Base-by-base conservation (phyloP, 2,888 invertebrate genomes). In the Calliopum simillimum region DNA sequence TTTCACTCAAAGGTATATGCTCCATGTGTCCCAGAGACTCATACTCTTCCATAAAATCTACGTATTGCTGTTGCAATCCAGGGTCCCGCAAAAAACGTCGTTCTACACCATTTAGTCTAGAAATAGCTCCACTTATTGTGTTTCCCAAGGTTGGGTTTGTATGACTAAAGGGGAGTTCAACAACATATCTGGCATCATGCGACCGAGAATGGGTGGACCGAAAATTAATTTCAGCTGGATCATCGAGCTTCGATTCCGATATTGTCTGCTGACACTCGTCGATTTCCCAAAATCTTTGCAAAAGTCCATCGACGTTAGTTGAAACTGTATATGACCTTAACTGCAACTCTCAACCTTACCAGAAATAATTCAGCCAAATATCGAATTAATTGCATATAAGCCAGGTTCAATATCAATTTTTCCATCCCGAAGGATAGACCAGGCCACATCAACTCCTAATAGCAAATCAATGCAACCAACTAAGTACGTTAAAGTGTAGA, bases 41-140 rank as follows among this genome's bases (percentile, higher is more conserved):
- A 62, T 74, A 71, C 43, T 71, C 71, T 0, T 68, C 56, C 59
- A 75, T 58, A 47, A 75, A 72, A 2, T 62, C 21, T 19, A 44
- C 47, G 49, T 72, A 72, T 41, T 62, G 51, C 13, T 41, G 12
- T 23, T 21, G 21, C 3, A 71, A 25, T 12, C 69, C 13, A n/a
- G 56, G 6, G 21, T 69, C 46, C 2, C 12, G 46, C 46, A 43
- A 41, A 56, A 73, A 73, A 13, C 66, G 43, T 23, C 70, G 69
- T 25, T 73, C 70, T 65, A 69, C 59, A 3, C 55, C 49, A n/a
- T 61, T 4, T n/a, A 73, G 67, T 1, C 71, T 70, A 12, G 62
- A 51, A 33, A 73, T 43, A 12, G 71, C 68, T 8, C 64, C 46
- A 11, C 13, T 49, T 14, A 64, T 12, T 11, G 71, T 72, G 61